phyloP scores from a whole-genome alignment of 2,113 vertebrate species.

The Boulengeromyrus knoepffleri region DNA sequence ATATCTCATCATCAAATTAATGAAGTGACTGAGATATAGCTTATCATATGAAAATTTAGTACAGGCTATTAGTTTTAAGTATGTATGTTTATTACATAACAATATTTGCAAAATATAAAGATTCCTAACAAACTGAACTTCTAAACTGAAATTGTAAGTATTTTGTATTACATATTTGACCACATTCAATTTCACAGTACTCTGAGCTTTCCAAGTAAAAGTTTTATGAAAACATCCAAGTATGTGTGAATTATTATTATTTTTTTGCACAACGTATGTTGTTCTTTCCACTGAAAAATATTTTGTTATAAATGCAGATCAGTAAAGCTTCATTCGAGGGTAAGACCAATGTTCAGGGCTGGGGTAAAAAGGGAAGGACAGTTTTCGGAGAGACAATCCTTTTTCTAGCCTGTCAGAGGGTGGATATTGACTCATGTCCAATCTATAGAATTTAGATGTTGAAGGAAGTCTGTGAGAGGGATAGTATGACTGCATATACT shows the following conservation, averaged over 20 bases:
- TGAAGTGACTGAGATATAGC: background rate
- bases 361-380: constrained; percentile 32
- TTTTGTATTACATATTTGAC: background rate
- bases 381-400: constrained; percentile 21
- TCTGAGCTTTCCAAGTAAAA: background rate
- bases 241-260: background rate
- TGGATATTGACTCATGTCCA: constrained; percentile 47
- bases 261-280: background rate
- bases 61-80: background rate
- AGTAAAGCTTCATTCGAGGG: constrained; percentile 73
- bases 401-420: constrained; percentile 50
- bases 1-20: background rate
- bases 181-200: background rate
- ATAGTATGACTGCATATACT: constrained; percentile 33
- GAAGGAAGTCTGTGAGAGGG: constrained; percentile 24
- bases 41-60: background rate
- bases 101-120: background rate
- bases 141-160: background rate
- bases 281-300: background rate
- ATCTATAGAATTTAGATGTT: constrained; percentile 26
- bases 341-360: constrained; percentile 65
- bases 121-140: background rate
- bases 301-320: background rate
- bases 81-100: background rate
- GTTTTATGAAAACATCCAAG: background rate